Evolutionary conservation across 2,888 invertebrate species (phyloP).

Genomic region (Plebejus argus): DNA sequence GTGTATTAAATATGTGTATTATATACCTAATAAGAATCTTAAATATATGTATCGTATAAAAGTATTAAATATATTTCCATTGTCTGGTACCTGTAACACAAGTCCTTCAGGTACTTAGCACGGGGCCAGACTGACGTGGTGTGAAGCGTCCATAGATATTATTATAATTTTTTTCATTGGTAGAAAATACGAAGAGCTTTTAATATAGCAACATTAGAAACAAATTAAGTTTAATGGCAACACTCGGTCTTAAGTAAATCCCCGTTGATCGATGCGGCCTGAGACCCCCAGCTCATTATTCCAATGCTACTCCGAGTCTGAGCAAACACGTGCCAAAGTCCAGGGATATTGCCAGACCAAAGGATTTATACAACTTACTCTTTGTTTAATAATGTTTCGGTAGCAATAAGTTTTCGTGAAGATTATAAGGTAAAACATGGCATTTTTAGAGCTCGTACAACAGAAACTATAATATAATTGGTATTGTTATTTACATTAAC

Average conservation of each 20-base stretch:
- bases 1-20: too few species aligned
- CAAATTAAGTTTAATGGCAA: conserved; percentile 21
- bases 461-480: neutral
- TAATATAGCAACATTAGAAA: neutral
- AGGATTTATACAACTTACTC: neutral
- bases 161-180: too few species aligned
- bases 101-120: too few species aligned
- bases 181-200: too few species aligned
- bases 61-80: too few species aligned
- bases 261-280: conserved; percentile 55
- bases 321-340: neutral
- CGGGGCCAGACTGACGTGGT: too few species aligned
- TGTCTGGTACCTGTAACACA: too few species aligned
- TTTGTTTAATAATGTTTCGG: conserved; percentile 4
- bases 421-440: neutral
- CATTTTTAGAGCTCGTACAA: neutral
- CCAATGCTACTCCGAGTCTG: conserved; percentile 42
- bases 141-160: too few species aligned
- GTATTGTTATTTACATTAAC: too few species aligned
- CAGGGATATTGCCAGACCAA: conserved; percentile 9
- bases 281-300: conserved; percentile 53
- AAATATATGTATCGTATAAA: too few species aligned
- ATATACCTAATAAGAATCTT: too few species aligned
- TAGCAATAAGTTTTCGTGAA: neutral
- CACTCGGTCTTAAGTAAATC: conserved; percentile 40